Conservation (phyloP, 2,113 vertebrate genomes). For the Ochotona curzoniae region DNA sequence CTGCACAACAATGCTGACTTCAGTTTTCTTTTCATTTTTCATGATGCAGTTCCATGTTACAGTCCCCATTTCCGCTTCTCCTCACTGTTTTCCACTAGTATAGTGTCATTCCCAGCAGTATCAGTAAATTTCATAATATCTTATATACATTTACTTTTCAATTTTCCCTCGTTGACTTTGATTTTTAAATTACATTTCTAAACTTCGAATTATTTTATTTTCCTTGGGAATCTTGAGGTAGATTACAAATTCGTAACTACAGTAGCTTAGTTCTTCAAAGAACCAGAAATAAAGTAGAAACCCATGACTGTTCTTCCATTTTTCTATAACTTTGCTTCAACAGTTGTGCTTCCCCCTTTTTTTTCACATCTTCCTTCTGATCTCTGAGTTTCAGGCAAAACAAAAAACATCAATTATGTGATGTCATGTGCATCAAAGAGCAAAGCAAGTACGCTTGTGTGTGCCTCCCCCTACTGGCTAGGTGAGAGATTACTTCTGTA, state of each 20-base stretch:
- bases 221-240: conserved; percentile 45
- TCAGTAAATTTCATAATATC: conserved; percentile 38
- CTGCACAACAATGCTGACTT: no score
- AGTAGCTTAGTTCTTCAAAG: conserved; percentile 54
- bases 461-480: conserved; percentile 71
- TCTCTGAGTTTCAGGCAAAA: conserved; percentile 49
- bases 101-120: conserved; percentile 38
- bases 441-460: conserved; percentile 48
- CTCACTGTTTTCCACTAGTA: no score
- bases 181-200: conserved; percentile 63
- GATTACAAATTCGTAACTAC: conserved; percentile 62
- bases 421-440: conserved; percentile 2
- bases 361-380: conserved; percentile 42
- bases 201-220: conserved; percentile 66
- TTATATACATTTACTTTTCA: conserved; percentile 41
- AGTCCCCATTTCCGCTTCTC: no score
- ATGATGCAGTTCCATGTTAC: not conserved
- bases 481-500: conserved; percentile 51
- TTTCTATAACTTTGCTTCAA: conserved; percentile 47
- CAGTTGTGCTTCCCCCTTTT: conserved; percentile 30
- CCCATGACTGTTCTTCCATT: conserved; percentile 27
- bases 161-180: conserved; percentile 52
- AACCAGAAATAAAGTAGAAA: conserved; percentile 39
- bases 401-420: conserved; percentile 35
- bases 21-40: conserved; percentile 17